These are phyloP conservation scores for Melipona beecheii DNA, from an alignment of 2,888 invertebrate genomes.

Conservation along the genomic window DNA sequence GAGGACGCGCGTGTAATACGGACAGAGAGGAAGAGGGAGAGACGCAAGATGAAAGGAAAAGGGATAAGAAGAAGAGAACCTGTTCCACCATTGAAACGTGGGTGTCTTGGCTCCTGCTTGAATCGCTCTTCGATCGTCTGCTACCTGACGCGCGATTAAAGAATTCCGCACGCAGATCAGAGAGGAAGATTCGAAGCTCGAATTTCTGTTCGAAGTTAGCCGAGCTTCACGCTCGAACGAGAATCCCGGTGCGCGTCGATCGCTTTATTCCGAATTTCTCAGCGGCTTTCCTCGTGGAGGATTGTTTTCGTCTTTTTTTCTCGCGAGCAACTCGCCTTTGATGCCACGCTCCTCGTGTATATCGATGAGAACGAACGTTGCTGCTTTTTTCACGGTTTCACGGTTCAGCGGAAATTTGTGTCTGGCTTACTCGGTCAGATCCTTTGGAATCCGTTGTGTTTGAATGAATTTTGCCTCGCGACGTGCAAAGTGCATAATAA, in stretches of 20 bases:
- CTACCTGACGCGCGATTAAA: slow-evolving; percentile 44
- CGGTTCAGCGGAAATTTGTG: background rate
- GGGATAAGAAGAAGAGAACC: slow-evolving; percentile 57
- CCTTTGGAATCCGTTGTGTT: background rate
- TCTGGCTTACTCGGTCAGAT: background rate
- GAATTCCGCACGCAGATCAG: slow-evolving; percentile 22
- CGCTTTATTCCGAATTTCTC: slow-evolving; percentile 41
- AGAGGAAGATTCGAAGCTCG: slow-evolving; percentile 28
- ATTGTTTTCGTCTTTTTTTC: slow-evolving; percentile 7
- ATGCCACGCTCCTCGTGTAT: background rate
- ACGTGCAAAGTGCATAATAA: background rate
- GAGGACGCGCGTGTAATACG: slow-evolving; percentile 26
- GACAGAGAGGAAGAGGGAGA: background rate
- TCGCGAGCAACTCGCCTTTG: background rate
- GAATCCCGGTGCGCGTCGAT: background rate
- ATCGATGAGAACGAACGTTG: slow-evolving; percentile 1
- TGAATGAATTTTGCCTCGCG: background rate
- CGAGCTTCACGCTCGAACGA: slow-evolving; percentile 10
- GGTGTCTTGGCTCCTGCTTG: slow-evolving; percentile 39
- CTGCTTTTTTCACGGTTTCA: background rate
- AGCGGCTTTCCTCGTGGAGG: background rate
- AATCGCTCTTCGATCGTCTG: slow-evolving; percentile 55
- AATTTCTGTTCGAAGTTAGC: background rate
- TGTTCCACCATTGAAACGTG: slow-evolving; percentile 70
- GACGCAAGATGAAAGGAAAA: too few relatives aligned